Conservation (phyloP, 2,888 invertebrate genomes). For the Melinaea menophilus region DNA sequence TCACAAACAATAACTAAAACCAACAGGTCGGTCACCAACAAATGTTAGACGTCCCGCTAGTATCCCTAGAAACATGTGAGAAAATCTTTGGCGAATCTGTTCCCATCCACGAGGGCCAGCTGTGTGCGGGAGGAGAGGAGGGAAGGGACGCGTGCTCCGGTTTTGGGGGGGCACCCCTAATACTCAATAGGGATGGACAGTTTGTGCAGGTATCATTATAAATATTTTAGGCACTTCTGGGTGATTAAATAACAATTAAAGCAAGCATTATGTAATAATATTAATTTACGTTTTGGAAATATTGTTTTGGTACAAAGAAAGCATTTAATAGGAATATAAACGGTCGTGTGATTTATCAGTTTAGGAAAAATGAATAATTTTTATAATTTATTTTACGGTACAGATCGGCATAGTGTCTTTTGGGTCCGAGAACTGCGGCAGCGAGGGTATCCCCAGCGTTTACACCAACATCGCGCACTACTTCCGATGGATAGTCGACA, state of each 20-base stretch:
- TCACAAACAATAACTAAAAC: not conserved
- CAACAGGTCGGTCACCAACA: slow-evolving; percentile 78
- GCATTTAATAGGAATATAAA: too few species aligned
- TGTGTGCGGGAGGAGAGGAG: slow-evolving; percentile 86
- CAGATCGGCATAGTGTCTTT: slow-evolving; percentile 89
- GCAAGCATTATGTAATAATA: too few species aligned
- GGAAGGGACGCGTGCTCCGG: slow-evolving; percentile 88
- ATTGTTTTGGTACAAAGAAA: too few species aligned
- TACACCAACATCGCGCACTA: slow-evolving; percentile 87
- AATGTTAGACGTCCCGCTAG: slow-evolving; percentile 82
- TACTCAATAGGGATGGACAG: slow-evolving; percentile 79
- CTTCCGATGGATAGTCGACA: slow-evolving; percentile 85
- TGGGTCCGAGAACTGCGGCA: slow-evolving; percentile 87
- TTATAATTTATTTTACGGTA: slow-evolving; percentile 25
- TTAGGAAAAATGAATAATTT: not conserved
- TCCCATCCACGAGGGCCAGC: slow-evolving; percentile 79
- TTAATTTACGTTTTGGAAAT: too few species aligned
- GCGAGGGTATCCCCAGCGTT: slow-evolving; percentile 85
- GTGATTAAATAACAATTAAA: too few species aligned
- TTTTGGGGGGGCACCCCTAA: slow-evolving; percentile 86
- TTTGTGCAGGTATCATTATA: slow-evolving; percentile 78
- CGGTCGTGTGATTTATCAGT: too few species aligned
- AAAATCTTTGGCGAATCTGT: slow-evolving; percentile 82
- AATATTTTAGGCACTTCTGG: too few species aligned
- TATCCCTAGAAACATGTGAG: slow-evolving; percentile 81